Evolutionary conservation across 2,888 invertebrate genomes (phyloP).

Genomic region (Drosophila multiciliata): DNA sequence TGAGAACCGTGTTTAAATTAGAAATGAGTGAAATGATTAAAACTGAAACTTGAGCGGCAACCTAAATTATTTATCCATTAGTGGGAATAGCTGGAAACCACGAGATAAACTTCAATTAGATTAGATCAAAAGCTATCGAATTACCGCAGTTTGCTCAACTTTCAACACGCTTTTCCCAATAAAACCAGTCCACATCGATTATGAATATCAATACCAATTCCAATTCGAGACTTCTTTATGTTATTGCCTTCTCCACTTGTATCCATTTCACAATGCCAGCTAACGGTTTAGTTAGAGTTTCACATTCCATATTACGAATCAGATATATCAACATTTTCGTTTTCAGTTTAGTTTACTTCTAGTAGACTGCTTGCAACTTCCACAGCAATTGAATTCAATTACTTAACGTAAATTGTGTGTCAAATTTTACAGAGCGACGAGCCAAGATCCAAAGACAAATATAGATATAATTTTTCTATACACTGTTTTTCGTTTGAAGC

Average conservation of each 20-base stretch:
- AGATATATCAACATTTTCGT: slow-evolving; percentile 11
- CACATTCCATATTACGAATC: not conserved
- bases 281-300: not conserved
- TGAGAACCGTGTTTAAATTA: not conserved
- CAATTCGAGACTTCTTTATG: not conserved
- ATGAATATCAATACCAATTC: slow-evolving; percentile 2
- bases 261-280: slow-evolving; percentile 11
- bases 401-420: slow-evolving; percentile 57
- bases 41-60: not conserved
- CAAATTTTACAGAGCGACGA: slow-evolving; percentile 41
- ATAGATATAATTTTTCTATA: slow-evolving; percentile 36
- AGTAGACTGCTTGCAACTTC: slow-evolving; percentile 2
- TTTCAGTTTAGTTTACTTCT: slow-evolving; percentile 1
- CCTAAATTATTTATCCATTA: slow-evolving; percentile 30
- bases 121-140: slow-evolving; percentile 4
- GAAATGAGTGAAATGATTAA: not conserved
- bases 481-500: slow-evolving; percentile 7
- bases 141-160: not conserved
- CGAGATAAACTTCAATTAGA: not conserved
- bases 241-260: not conserved
- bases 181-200: slow-evolving; percentile 7
- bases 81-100: not conserved
- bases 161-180: not conserved
- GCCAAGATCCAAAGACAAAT: slow-evolving; percentile 39
- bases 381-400: slow-evolving; percentile 68